These are phyloP conservation scores for Xestia ashworthii DNA, from an alignment of 2,888 invertebrate genomes.

Conservation along the genomic window DNA sequence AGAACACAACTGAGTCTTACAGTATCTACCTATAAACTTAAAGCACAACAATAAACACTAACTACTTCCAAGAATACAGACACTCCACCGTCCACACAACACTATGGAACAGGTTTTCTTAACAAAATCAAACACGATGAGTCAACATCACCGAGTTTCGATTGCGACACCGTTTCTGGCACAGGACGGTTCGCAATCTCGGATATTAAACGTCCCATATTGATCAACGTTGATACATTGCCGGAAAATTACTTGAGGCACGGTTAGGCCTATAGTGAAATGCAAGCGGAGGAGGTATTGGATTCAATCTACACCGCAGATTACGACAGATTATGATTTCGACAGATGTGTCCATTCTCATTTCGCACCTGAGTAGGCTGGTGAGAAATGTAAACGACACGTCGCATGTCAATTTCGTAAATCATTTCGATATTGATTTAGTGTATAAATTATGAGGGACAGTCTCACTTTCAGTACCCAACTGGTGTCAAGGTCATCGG, in stretches of 20 bases:
- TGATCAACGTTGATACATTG: conserved; percentile 23
- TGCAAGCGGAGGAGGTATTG: conserved; percentile 1
- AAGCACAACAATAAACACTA: not conserved
- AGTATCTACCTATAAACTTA: not conserved
- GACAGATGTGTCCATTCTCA: conserved; percentile 25
- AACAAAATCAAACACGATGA: conserved; percentile 38
- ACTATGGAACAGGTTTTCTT: conserved; percentile 38
- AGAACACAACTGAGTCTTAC: not conserved
- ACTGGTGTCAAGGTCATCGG: not conserved
- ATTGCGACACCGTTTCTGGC: conserved; percentile 45
- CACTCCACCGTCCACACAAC: conserved; percentile 13
- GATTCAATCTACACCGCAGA: conserved; percentile 32
- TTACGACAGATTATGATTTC: conserved; percentile 41
- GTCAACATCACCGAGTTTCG: conserved; percentile 23
- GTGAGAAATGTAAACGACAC: conserved; percentile 28
- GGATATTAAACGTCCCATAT: conserved; percentile 21
- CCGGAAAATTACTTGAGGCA: conserved; percentile 9
- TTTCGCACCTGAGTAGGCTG: conserved; percentile 21
- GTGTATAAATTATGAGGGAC: not conserved
- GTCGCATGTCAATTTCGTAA: conserved; percentile 17
- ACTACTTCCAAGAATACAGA: conserved; percentile 10
- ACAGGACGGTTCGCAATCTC: conserved; percentile 27
- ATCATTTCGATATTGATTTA: not conserved
- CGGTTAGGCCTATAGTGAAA: conserved; percentile 21
- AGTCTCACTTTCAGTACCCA: not conserved